Conservation (phyloP, 2,113 vertebrate genomes). For the Nicator chloris region DNA sequence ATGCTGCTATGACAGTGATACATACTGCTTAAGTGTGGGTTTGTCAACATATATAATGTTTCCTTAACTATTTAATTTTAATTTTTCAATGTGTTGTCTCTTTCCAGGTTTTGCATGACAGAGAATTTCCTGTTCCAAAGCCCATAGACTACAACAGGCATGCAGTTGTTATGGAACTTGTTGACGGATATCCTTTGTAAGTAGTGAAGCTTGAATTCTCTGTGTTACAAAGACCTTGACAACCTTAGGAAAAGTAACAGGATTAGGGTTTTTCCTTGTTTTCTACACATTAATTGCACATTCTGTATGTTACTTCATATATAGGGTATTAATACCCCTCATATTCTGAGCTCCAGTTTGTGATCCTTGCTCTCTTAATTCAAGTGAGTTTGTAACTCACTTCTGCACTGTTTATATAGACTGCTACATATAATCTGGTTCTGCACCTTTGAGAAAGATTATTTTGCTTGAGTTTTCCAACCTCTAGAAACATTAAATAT, state of each 20-base stretch:
- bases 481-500: neutral
- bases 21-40: neutral
- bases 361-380: neutral
- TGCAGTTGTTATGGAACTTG: slow-evolving; percentile 93
- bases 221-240: neutral
- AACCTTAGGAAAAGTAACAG: neutral
- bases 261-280: neutral
- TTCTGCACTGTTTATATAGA: neutral
- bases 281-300: neutral
- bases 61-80: neutral
- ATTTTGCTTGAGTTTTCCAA: neutral
- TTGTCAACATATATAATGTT: neutral
- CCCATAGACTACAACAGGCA: slow-evolving; percentile 95
- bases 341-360: neutral
- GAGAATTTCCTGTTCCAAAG: slow-evolving; percentile 93
- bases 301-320: accelerated
- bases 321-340: neutral
- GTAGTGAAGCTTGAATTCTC: slow-evolving; percentile 46
- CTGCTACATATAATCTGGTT: neutral
- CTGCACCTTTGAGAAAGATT: neutral
- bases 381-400: neutral
- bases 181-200: slow-evolving; percentile 94
- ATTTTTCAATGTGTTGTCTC: neutral
- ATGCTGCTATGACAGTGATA: neutral
- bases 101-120: slow-evolving; percentile 86